phyloP scores from a whole-genome alignment of 2,888 invertebrate genomes.

The Ceriagrion tenellum region DNA sequence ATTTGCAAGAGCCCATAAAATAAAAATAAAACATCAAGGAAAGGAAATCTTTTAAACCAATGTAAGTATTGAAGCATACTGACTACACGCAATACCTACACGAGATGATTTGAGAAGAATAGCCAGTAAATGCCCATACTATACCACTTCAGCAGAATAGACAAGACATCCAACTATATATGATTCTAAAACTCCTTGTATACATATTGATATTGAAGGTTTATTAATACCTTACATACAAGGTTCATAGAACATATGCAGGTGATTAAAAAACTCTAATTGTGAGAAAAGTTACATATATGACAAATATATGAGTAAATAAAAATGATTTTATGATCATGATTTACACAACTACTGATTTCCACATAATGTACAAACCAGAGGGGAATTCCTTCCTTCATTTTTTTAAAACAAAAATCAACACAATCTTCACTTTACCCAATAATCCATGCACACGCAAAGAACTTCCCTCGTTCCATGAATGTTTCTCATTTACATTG shows the following conservation, averaged over 20 bases:
- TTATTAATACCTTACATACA: slow-evolving; percentile 71
- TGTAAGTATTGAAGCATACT: background rate
- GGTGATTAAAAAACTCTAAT: slow-evolving; percentile 68
- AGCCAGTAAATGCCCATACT: slow-evolving; percentile 36
- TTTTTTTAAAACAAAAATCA: slow-evolving; percentile 43
- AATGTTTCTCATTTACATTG: slow-evolving; percentile 62
- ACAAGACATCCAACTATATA: slow-evolving; percentile 41
- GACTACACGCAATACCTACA: slow-evolving; percentile 31
- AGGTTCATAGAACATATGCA: slow-evolving; percentile 71
- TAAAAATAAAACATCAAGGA: background rate
- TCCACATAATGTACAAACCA: slow-evolving; percentile 65
- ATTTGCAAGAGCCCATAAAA: background rate
- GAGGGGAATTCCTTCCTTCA: slow-evolving; percentile 41
- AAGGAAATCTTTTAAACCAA: background rate
- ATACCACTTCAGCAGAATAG: slow-evolving; percentile 32
- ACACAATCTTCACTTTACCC: slow-evolving; percentile 47
- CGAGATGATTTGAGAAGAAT: slow-evolving; percentile 36
- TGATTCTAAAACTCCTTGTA: slow-evolving; percentile 71
- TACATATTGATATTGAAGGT: slow-evolving; percentile 72
- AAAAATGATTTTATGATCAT: slow-evolving; percentile 62
- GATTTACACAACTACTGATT: slow-evolving; percentile 64
- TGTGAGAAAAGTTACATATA: slow-evolving; percentile 64
- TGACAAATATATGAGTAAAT: slow-evolving; percentile 62
- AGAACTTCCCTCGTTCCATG: slow-evolving; percentile 52
- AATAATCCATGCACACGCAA: slow-evolving; percentile 63